Base-by-base conservation (phyloP, 2,113 vertebrate genomes). In the Steatornis caripensis region DNA sequence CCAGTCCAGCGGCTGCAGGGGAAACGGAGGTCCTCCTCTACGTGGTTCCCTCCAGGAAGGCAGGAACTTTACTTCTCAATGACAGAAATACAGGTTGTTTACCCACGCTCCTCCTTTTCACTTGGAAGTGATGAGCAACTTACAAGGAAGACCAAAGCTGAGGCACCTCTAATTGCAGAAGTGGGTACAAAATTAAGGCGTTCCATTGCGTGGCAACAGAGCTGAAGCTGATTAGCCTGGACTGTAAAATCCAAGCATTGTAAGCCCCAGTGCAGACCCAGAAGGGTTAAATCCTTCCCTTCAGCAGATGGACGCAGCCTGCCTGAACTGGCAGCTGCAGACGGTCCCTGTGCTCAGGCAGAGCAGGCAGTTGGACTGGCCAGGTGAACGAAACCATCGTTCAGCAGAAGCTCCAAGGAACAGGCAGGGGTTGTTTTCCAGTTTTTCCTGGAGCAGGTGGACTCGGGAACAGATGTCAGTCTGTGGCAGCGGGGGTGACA, bases 201-300 rank as follows among this genome's bases (percentile, higher is more conserved):
- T 60, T 83, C 6, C 17, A 26, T 13, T 0, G 2, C 30, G 21
- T 27, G 27, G 75, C 41, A 39, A 36, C 19, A 17, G 64, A 30
- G 13, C 32, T 82, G 43, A 78, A 36, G 36, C 5, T 30, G 15
- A 21, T 71, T 5, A 80, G 26, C 39, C 58, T 58, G 51, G 53
- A 24, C 16, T 20, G 23, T 39, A 23, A 54, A 86, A n/a, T 46
- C 49, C 39, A 29, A 29, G 27, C 2, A 1, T 7, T 51, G 37
- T 24, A 39, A 77, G 41, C 7, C 41, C 27, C 49, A 26, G 26
- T 6, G 34, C 41, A 61, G 84, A 18, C 64, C 64, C 34, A 23
- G 84, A 77, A 70, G 65, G 51, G 78, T 95, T 90, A 95, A 96
- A 87, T 65, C 18, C n/a, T 87, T 64, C n/a, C 22, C 54, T 87